Base-by-base conservation (phyloP, 2,888 invertebrate genomes). In the Pogonocherus hispidulus region DNA sequence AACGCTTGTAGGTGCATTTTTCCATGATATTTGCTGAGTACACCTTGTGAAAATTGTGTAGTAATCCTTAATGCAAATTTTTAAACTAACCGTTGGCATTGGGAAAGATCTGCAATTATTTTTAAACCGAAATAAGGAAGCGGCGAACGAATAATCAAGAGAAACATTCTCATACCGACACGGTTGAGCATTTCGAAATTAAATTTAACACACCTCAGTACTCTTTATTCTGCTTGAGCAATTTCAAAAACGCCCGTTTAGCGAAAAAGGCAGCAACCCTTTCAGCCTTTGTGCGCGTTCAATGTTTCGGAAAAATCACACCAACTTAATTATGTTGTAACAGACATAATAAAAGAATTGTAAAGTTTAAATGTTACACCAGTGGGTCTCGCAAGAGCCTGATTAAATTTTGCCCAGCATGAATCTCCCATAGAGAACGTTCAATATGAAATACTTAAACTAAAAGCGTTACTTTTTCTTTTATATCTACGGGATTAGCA, bases 241-340 rank as follows among this genome's bases (percentile, higher is more conserved):
- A 73, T 70, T 80, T 81, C 80, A 80, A 81, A 80, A 76, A 73
- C 63, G 63, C 23, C 73, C 78, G 75, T 78, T 79, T 78, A 79
- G 71, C 74, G 63, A 79, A 82, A 83, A 82, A 80, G 79, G 80
- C 80, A 78, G 76, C 84, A 84, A 84, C 84, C 85, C 84, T 84
- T 85, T 84, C 72, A 54, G 41, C 68, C 68, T 81, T 85, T 85
- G 82, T 84, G 66, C 63, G 46, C 66, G 80, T 75, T 80, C 79
- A 84, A 85, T 85, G 84, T 84, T 78, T 82, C 75, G 84, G 83
- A 85, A 84, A 84, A 83, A 84, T 84, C 85, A 84, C 84, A 81
- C 82, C 81, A 79, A 80, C 79, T 83, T 84, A 83, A 84, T 84
- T 84, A 84, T 81, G 81, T 83, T 82, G 82, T 81, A 80, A 81